Conservation (phyloP, 1,140 invertebrate genomes). For the Parapsyche elsis region DNA sequence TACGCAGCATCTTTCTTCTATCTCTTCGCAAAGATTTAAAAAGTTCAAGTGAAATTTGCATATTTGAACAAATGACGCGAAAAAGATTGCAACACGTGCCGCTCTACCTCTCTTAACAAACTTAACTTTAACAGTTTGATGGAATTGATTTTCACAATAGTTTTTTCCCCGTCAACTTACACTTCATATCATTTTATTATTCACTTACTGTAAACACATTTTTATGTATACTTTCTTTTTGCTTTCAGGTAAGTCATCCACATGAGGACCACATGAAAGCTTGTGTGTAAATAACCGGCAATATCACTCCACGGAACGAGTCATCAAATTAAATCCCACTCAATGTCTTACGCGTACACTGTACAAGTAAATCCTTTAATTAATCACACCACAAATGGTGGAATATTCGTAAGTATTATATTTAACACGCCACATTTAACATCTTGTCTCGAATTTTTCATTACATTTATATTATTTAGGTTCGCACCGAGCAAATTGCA, state of each 20-base stretch:
- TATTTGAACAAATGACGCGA: conserved; percentile 38
- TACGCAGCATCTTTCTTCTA: conserved; percentile 2
- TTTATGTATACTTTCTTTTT: conserved; percentile 36
- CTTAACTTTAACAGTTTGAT: too few species aligned
- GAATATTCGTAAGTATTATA: too few species aligned
- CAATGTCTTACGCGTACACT: neutral
- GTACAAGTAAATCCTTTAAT: neutral
- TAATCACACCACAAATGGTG: neutral
- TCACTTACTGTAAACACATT: neutral
- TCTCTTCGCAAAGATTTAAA: conserved; percentile 6
- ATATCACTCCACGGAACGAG: too few species aligned
- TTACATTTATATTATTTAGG: neutral
- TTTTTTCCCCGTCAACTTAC: too few species aligned
- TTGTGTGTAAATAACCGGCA: neutral
- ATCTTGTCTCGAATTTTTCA: too few species aligned
- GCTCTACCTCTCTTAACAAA: neutral
- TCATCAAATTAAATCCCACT: neutral
- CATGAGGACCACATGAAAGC: neutral
- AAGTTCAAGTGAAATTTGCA: conserved; percentile 30
- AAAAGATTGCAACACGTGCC: conserved; percentile 31
- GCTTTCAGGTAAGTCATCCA: conserved; percentile 35
- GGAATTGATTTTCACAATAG: too few species aligned
- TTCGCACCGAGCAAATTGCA: conserved; percentile 29
- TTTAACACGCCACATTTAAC: too few species aligned
- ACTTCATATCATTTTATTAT: neutral